Percentiles rank a stretch among this genome's conserved stretches.
Evolutionary conservation across 2,113 vertebrate genomes (phyloP).

Genomic region (Eubucco bourcierii): DNA sequence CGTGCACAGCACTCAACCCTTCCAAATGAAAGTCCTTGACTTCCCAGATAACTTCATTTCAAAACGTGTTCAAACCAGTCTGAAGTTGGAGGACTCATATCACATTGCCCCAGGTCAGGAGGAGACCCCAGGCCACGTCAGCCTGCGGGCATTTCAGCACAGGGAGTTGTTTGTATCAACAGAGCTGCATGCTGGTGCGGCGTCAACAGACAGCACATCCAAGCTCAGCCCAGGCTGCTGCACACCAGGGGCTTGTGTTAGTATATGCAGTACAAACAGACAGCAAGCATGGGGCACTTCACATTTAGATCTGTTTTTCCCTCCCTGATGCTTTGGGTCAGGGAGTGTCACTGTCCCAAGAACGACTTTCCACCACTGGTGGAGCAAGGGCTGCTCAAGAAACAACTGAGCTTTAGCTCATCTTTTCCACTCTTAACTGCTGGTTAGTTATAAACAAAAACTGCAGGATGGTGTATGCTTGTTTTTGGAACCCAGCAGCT

Average conservation of each 20-base stretch:
- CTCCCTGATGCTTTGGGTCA: background rate
- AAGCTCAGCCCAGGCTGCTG: background rate
- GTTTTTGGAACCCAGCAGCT: background rate
- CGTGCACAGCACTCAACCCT: background rate
- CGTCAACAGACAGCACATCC: rapidly evolving
- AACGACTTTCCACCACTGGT: background rate
- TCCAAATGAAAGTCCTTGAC: background rate
- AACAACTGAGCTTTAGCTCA: background rate
- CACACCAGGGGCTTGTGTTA: background rate
- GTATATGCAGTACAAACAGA: background rate
- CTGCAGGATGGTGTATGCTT: background rate
- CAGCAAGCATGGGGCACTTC: background rate
- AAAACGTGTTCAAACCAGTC: background rate
- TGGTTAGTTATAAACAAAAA: background rate
- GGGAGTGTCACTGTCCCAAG: background rate
- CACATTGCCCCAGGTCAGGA: background rate
- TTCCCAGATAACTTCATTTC: background rate
- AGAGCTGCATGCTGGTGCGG: background rate
- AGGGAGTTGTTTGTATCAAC: background rate
- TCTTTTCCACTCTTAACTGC: background rate
- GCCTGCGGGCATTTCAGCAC: rapidly evolving
- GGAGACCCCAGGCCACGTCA: background rate
- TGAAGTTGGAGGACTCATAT: background rate
- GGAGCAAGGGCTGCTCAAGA: background rate
- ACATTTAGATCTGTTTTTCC: background rate